Base-by-base conservation (phyloP, 2,113 vertebrate genomes). In the Lamprotornis superbus region DNA sequence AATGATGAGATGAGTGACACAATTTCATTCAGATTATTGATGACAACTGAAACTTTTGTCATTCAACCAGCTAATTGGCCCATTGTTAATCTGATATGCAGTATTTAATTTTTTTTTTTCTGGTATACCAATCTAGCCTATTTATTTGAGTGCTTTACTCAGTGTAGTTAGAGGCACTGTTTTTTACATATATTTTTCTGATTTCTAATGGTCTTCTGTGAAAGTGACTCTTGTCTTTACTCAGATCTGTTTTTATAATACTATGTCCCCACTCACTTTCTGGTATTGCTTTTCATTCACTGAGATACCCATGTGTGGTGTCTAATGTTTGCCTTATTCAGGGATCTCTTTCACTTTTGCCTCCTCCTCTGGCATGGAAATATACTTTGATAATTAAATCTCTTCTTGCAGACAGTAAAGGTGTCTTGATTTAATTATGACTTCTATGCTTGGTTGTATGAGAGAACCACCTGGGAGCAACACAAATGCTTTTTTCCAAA, bases 361-460 rank as follows among this genome's bases (percentile, higher is more conserved):
- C 17, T 42, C 63, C 47, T 90, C 23, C 59, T 77, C 79, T 73
- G 75, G 37, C 44, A 46, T 37, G 25, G 31, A 68, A 63, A 59
- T 84, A 57, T 33, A 31, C 53, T 91, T 86, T 81, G n/a, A 60
- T 90, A 90, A 82, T 94, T 93, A 90, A 60, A 91, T 90, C 39
- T 85, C 21, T 60, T 90, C 61, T 68, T 95, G 57, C 65, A 44
- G 39, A 61, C 42, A 85, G 44, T 81, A 89, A 93, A 81, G 63
- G 81, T 85, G 83, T 50, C 89, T 96, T 39, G 13, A 65, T 91
- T 93, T 95, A 95, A 89, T 96, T 93, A 74, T 7, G 10, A 31
- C 52, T 47, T 56, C 68, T 61, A 39, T 84, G 75, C 64, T 80
- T 89, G 76, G 64, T 96, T 83, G 44, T 50, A 20, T 89, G 56